Conservation (phyloP, 2,113 vertebrate genomes). For the Rhinoptilus africanus region DNA sequence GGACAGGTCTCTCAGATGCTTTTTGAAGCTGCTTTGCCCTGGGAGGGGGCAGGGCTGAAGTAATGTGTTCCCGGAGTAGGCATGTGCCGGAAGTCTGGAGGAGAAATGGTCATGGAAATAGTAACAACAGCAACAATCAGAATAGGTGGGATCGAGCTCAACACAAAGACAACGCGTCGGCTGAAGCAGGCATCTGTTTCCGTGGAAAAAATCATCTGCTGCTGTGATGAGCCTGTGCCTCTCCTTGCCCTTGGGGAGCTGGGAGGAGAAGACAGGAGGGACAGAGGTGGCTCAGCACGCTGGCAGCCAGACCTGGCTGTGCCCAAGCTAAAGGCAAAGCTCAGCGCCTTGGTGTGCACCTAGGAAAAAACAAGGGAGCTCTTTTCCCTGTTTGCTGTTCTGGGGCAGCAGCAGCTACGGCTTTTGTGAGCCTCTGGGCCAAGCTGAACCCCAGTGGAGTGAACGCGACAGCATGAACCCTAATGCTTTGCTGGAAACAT, state of each 20-base stretch:
- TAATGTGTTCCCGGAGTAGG: background rate
- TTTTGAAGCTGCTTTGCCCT: background rate
- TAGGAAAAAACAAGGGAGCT: background rate
- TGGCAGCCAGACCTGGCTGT: background rate
- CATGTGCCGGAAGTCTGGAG: background rate
- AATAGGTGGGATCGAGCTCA: background rate
- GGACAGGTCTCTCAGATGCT: background rate
- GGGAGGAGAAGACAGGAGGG: background rate
- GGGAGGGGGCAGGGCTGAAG: background rate
- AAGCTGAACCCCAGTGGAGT: background rate
- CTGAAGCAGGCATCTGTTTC: background rate
- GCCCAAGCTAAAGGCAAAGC: background rate
- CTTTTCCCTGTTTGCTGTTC: background rate
- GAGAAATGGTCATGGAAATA: constrained; percentile 12
- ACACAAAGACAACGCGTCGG: background rate
- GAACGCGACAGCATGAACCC: background rate
- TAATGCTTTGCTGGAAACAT: background rate
- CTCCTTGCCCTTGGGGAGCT: background rate
- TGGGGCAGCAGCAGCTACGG: background rate
- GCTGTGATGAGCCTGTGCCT: background rate
- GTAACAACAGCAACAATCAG: background rate
- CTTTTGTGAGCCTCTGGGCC: background rate
- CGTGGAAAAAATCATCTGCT: background rate
- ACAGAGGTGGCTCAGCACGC: accelerated
- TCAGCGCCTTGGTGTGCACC: accelerated